Percentiles rank a stretch among this genome's conserved stretches.
Evolutionary conservation across 2,888 invertebrate genomes (phyloP).

Genomic region (Temnothorax unifasciatus): DNA sequence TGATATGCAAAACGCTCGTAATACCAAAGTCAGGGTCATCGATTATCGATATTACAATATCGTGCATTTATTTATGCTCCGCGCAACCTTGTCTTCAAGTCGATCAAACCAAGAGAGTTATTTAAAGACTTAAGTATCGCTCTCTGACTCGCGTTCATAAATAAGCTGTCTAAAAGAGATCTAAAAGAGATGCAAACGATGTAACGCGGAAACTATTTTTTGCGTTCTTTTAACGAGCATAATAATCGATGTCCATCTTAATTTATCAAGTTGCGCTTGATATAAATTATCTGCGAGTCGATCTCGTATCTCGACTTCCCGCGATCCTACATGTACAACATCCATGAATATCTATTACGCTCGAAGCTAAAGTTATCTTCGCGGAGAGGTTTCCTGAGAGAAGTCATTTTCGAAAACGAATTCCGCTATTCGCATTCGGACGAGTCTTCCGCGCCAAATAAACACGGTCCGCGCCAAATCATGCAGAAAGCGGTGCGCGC

Average conservation of each 20-base stretch:
- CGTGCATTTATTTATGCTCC: background rate
- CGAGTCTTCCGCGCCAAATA: conserved; percentile 17
- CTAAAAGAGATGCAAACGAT: background rate
- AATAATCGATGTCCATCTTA: background rate
- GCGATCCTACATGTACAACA: background rate
- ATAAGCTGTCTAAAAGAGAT: background rate
- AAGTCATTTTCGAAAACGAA: conserved; percentile 27
- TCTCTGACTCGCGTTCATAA: background rate
- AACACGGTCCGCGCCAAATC: conserved; percentile 46
- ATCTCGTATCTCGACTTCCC: background rate
- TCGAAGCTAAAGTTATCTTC: conserved; percentile 17
- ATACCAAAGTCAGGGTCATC: conserved; percentile 20
- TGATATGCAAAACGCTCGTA: conserved; percentile 32
- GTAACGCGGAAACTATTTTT: background rate
- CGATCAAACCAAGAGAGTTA: background rate
- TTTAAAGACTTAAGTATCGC: background rate
- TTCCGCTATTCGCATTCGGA: conserved; percentile 31
- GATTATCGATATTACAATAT: background rate
- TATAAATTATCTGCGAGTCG: background rate
- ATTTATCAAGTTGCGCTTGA: background rate
- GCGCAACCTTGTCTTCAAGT: background rate
- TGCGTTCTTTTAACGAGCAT: background rate
- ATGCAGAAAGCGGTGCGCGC: conserved; percentile 11
- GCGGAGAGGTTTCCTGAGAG: conserved; percentile 33
- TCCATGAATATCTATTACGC: background rate